phyloP scores from a whole-genome alignment of 2,888 invertebrate species.

The Hybos culiciformis region DNA sequence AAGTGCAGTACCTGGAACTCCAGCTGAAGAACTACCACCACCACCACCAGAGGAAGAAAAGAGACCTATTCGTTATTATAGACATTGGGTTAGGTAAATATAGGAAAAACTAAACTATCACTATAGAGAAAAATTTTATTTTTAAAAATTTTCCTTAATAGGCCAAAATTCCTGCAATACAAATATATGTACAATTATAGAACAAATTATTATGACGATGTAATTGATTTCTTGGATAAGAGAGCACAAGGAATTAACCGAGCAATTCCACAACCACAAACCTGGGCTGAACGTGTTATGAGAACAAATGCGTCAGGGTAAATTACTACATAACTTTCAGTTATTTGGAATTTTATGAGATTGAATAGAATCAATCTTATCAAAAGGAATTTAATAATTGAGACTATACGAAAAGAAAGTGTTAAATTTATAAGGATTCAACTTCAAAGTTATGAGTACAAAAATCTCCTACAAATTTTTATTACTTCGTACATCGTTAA shows the following conservation, averaged over 20 bases:
- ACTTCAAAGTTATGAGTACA: too few species aligned
- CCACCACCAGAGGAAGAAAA: conserved; percentile 40
- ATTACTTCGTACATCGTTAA: too few species aligned
- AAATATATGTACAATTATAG: conserved; percentile 71
- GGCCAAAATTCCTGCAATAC: conserved; percentile 69
- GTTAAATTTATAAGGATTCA: too few species aligned
- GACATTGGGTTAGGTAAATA: conserved; percentile 65
- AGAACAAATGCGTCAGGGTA: conserved; percentile 45
- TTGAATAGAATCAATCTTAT: too few species aligned
- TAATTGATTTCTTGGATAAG: conserved; percentile 68
- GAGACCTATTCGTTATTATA: conserved; percentile 53
- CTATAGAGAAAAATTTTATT: not conserved
- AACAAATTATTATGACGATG: conserved; percentile 75
- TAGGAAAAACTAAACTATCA: conserved; percentile 1
- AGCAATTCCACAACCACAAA: conserved; percentile 65
- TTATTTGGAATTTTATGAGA: too few species aligned
- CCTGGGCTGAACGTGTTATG: conserved; percentile 72
- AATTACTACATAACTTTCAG: too few species aligned
- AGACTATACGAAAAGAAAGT: too few species aligned
- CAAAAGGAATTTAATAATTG: too few species aligned
- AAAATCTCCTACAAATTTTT: not conserved
- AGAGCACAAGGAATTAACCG: conserved; percentile 51
- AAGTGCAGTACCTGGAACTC: conserved; percentile 19
- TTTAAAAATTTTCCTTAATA: too few species aligned
- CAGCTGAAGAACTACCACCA: conserved; percentile 36